Conservation (phyloP, 2,113 vertebrate species). For the Mormyrus iriodes region DNA sequence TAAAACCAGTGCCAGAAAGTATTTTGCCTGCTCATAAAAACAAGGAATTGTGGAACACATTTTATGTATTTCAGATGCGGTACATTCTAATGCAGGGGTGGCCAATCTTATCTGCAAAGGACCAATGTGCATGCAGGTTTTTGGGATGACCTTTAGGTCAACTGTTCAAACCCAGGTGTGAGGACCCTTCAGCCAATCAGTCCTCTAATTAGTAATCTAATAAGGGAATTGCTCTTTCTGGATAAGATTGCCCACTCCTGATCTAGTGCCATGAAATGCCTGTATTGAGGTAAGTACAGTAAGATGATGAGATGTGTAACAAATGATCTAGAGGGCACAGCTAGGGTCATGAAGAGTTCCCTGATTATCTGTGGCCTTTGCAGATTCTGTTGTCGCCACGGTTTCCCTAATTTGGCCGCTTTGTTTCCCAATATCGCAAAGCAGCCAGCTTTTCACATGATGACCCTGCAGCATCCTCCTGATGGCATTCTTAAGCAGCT, state of each 20-base stretch:
- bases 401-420: not conserved
- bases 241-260: no score
- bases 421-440: not conserved
- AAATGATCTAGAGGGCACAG: not conserved
- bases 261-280: not conserved
- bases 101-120: not conserved
- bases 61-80: not conserved
- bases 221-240: no score
- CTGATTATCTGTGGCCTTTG: not conserved
- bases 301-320: not conserved
- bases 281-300: not conserved
- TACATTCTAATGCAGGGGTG: not conserved
- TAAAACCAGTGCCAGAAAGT: not conserved
- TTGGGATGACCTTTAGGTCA: not conserved
- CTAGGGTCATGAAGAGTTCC: not conserved
- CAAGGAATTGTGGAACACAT: not conserved
- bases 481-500: not conserved
- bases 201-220: not conserved
- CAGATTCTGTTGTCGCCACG: not conserved
- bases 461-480: not conserved
- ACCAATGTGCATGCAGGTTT: not conserved
- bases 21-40: not conserved
- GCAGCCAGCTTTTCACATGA: not conserved
- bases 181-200: not conserved
- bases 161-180: not conserved